Evolutionary conservation across 2,888 invertebrate genomes (phyloP).

Genomic region (Limnephilus lunatus): DNA sequence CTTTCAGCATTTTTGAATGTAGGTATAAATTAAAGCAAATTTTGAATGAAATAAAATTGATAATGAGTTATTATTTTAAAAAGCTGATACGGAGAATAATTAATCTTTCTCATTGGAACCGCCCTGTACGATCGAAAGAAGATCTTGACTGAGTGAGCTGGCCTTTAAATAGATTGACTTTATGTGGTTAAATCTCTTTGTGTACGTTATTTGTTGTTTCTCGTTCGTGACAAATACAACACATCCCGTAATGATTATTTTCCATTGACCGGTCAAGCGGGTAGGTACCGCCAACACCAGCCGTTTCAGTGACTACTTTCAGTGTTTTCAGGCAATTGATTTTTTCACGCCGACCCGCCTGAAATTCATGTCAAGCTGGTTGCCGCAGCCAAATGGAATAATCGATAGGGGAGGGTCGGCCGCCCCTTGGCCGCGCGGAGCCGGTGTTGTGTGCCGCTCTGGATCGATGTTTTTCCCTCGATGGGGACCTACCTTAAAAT

Average conservation of each 20-base stretch:
- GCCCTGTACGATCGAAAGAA: too few species aligned
- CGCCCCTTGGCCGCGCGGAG: constrained; percentile 2
- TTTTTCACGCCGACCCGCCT: constrained; percentile 49
- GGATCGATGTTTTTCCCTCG: constrained; percentile 25
- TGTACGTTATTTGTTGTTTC: not conserved
- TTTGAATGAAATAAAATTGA: too few species aligned
- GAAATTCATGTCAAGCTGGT: constrained; percentile 25
- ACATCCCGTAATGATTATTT: not conserved
- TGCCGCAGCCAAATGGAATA: constrained; percentile 43
- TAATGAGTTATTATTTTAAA: too few species aligned
- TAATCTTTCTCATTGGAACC: too few species aligned
- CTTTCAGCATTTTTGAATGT: too few species aligned
- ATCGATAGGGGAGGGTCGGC: constrained; percentile 14
- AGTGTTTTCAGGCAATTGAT: constrained; percentile 44
- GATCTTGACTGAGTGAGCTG: too few species aligned
- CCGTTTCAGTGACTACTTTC: constrained; percentile 3
- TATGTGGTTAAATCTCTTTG: too few species aligned
- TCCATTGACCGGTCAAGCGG: not conserved
- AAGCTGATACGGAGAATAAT: too few species aligned
- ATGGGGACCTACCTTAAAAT: constrained; percentile 40
- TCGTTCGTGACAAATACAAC: not conserved
- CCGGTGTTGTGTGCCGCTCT: constrained; percentile 3
- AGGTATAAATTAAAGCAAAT: too few species aligned
- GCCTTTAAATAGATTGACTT: too few species aligned
- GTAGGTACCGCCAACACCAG: not conserved